Evolutionary conservation across 1,140 invertebrate genomes (phyloP).

Genomic region (Sinonovacula constricta): DNA sequence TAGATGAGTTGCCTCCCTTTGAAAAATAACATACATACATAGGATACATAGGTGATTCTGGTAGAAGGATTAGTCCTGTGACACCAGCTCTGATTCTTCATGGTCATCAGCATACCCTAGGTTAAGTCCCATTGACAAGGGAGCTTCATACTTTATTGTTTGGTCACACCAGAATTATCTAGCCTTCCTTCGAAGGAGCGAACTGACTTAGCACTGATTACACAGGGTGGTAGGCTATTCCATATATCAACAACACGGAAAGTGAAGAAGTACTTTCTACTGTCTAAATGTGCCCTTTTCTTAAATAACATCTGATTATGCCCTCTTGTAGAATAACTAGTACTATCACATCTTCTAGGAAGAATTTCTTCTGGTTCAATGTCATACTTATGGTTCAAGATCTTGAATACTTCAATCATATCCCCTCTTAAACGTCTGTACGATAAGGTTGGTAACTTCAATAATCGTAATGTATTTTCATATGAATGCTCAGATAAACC

Average conservation of each 20-base stretch:
- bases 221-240: neutral
- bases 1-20: too few relatives aligned
- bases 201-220: neutral
- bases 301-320: neutral
- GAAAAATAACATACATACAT: too few relatives aligned
- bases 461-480: neutral
- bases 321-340: neutral
- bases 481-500: neutral
- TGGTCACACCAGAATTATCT: neutral
- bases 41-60: too few relatives aligned
- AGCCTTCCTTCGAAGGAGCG: neutral
- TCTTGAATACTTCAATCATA: slow-evolving; percentile 7
- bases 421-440: neutral
- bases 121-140: too few relatives aligned
- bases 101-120: too few relatives aligned
- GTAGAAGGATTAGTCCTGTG: too few relatives aligned
- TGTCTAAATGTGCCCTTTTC: neutral
- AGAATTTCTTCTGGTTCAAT: neutral
- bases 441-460: slow-evolving; percentile 1
- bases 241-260: neutral
- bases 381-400: neutral
- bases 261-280: neutral
- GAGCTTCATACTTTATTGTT: too few relatives aligned
- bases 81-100: too few relatives aligned
- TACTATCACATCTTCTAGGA: neutral